Base-by-base conservation (phyloP, 2,888 invertebrate genomes). In the Diploptera punctata region DNA sequence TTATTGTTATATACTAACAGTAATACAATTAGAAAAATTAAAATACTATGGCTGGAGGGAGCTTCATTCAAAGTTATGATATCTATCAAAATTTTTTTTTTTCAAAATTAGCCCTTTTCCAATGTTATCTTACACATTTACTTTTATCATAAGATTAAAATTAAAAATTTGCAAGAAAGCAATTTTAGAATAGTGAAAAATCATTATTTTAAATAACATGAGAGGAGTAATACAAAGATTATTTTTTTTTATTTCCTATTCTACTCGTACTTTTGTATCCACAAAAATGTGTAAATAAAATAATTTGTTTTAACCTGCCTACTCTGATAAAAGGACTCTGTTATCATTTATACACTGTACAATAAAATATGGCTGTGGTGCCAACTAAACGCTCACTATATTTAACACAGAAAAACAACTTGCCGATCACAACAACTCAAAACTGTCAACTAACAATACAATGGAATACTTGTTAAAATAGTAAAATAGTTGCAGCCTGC, bases 21-120 rank as follows among this genome's bases (percentile, higher is more conserved):
- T 65, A 72, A 72, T 67, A 72, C 72, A 68, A 67, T 67, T 72
- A 72, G 65, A 72, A 72, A 72, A 72, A 72, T 52, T 69, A 73
- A 73, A 73, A 73, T 73, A 67, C 73, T 73, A 73, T 65, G 65
- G 65, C 65, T 73, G 73, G 73, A 73, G 70, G 73, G 73, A 73
- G 71, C 71, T 38, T 69, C 60, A 38, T 69, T 38, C 38, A 49
- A 54, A 49, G 38, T 68, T 52, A 57, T 24, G 26, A 57, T 29
- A n/a, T 24, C 29, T 57, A 57, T 57, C 57, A 57, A 54, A 54
- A 54, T 54, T 54, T 26, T 13, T n/a, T n/a, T n/a, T 54, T 10
- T 65, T 38, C 65, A 65, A 65, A 65, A 65, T 65, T 33, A 65
- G 44, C 65, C 65, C 21, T 65, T n/a, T 65, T 47, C 47, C 26